Conservation (phyloP, 1,140 invertebrate genomes). For the Ceratosolen fusciceps region DNA sequence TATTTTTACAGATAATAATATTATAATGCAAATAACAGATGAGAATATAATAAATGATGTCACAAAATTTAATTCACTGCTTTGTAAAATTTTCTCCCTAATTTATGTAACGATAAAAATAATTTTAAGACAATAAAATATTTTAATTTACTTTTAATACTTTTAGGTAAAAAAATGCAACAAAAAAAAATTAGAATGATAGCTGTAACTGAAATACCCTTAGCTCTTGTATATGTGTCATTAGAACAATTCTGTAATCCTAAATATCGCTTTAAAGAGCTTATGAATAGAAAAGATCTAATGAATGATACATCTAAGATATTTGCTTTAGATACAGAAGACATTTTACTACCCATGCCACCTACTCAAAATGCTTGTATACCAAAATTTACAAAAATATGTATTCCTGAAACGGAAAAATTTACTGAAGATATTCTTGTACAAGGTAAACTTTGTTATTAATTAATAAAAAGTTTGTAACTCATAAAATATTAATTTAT, state of each 20-base stretch:
- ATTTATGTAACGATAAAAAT: no score
- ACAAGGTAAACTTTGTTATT: neutral
- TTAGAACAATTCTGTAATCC: slow-evolving; percentile 40
- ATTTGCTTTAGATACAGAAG: slow-evolving; percentile 43
- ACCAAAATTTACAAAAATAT: neutral
- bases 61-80: slow-evolving; percentile 8
- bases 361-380: neutral
- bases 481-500: neutral
- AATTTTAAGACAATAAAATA: neutral
- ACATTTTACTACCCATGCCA: neutral
- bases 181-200: slow-evolving; percentile 29
- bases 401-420: slow-evolving; percentile 33
- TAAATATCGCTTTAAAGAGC: slow-evolving; percentile 40
- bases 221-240: slow-evolving; percentile 33
- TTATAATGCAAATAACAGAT: slow-evolving; percentile 40
- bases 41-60: neutral
- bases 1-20: slow-evolving; percentile 26
- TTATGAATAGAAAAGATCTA: slow-evolving; percentile 30
- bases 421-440: neutral
- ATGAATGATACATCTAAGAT: slow-evolving; percentile 38
- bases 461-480: neutral
- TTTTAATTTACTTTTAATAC: slow-evolving; percentile 5
- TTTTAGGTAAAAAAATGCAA: slow-evolving; percentile 39
- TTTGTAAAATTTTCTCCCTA: slow-evolving; percentile 23
- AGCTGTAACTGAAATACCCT: slow-evolving; percentile 39